Conservation (phyloP, 2,888 invertebrate genomes). For the Dyspetes luteomarginatus region DNA sequence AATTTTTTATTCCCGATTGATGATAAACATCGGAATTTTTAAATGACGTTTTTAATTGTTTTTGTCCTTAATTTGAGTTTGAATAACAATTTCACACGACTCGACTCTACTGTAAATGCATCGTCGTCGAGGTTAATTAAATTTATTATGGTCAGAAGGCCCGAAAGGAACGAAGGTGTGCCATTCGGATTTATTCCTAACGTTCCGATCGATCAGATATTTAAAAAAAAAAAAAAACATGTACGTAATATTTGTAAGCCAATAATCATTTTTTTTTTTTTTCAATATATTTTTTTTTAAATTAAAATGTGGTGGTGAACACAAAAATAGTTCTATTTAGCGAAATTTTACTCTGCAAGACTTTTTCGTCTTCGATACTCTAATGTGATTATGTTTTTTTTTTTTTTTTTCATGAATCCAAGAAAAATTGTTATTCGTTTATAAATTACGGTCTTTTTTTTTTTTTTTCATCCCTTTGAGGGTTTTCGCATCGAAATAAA, state of each 20-base stretch:
- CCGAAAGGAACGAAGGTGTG: slow-evolving; percentile 21
- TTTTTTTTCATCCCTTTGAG: neutral
- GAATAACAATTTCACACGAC: neutral
- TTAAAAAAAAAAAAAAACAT: slow-evolving; percentile 33
- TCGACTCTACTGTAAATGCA: neutral
- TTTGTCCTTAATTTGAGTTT: neutral
- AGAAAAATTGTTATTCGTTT: slow-evolving; percentile 45
- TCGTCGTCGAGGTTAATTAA: neutral
- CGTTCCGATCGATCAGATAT: slow-evolving; percentile 28
- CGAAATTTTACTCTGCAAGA: slow-evolving; percentile 20
- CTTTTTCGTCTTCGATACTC: slow-evolving; percentile 39
- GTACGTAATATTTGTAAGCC: slow-evolving; percentile 1
- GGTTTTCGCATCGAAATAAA: slow-evolving; percentile 8
- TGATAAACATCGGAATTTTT: slow-evolving; percentile 39
- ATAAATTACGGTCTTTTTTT: slow-evolving; percentile 31
- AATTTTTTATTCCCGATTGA: slow-evolving; percentile 38
- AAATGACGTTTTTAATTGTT: slow-evolving; percentile 26
- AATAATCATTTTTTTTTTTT: slow-evolving; percentile 2
- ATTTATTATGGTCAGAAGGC: neutral
- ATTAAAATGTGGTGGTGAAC: slow-evolving; percentile 2
- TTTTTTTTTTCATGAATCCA: slow-evolving; percentile 12
- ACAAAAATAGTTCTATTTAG: neutral
- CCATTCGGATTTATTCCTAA: slow-evolving; percentile 43
- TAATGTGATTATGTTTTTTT: slow-evolving; percentile 34
- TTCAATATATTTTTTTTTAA: slow-evolving; percentile 17